A percentile compares a stretch with the other conserved stretches of the same genome.
Evolutionary conservation across 2,113 vertebrate genomes (phyloP).

Genomic region (Heterocephalus glaber): DNA sequence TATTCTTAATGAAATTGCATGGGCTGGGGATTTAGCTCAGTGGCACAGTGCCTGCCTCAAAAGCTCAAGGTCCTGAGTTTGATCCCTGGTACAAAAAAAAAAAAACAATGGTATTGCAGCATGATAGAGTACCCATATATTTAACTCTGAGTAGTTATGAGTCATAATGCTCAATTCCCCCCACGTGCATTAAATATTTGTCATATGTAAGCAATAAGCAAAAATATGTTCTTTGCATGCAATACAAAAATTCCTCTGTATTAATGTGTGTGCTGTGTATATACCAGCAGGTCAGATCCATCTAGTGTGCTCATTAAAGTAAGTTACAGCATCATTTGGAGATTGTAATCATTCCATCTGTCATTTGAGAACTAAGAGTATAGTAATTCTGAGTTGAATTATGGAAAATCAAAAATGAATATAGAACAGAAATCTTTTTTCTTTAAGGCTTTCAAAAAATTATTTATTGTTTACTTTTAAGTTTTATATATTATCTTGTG

Average conservation of each 20-base stretch:
- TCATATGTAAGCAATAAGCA: not conserved
- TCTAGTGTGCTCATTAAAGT: not conserved
- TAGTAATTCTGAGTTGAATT: slow-evolving; percentile 18
- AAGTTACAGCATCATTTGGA: not conserved
- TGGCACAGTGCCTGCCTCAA: no score
- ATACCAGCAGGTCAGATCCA: not conserved
- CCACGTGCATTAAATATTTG: not conserved
- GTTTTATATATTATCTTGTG: slow-evolving; percentile 64
- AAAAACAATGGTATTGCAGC: not conserved
- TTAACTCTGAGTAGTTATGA: not conserved
- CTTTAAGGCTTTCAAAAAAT: not conserved
- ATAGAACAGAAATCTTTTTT: not conserved
- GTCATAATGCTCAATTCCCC: not conserved
- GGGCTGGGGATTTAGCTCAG: no score
- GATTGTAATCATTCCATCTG: not conserved
- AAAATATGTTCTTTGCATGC: not conserved
- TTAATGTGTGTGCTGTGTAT: not conserved
- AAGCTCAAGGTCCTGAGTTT: no score
- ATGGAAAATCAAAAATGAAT: slow-evolving; percentile 26
- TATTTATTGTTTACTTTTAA: slow-evolving; percentile 42
- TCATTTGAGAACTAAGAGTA: not conserved
- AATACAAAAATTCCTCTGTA: not conserved
- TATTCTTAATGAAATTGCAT: not conserved
- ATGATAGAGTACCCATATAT: not conserved
- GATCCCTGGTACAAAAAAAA: no score